Evolutionary conservation across 2,888 invertebrate genomes (phyloP).

Genomic region (Mechanitis messenoides): DNA sequence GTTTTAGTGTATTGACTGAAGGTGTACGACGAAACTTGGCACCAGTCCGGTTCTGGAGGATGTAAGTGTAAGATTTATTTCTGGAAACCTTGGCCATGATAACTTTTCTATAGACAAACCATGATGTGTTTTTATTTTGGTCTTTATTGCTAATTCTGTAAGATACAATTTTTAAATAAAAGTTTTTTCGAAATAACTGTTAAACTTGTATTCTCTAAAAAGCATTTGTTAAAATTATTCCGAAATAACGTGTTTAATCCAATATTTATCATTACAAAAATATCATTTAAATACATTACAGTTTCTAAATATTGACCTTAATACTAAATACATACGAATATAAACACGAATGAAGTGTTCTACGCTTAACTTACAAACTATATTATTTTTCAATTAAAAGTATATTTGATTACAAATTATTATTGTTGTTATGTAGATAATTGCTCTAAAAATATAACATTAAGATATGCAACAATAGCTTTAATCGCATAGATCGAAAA

Average conservation of each 20-base stretch:
- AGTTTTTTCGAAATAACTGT: not conserved
- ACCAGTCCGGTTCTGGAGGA: constrained; percentile 57
- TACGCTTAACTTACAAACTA: no score
- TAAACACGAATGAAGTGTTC: no score
- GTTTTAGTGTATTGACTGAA: constrained; percentile 56
- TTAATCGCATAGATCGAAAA: no score
- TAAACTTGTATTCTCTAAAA: not conserved
- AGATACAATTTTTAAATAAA: constrained; percentile 9
- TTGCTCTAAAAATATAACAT: no score
- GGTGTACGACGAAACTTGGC: constrained; percentile 59
- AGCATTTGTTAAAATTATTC: not conserved
- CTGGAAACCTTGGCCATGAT: constrained; percentile 65
- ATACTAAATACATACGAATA: no score
- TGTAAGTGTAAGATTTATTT: constrained; percentile 73
- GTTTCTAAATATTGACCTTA: no score
- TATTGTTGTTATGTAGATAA: no score
- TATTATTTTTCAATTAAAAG: no score
- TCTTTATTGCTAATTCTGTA: constrained; percentile 36
- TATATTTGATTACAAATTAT: no score
- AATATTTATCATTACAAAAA: no score
- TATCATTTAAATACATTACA: no score
- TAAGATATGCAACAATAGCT: no score
- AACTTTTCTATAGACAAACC: constrained; percentile 41
- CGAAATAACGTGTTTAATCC: not conserved
- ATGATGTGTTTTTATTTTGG: constrained; percentile 34